Evolutionary conservation across 2,113 vertebrate genomes (phyloP), one percentile per base, ranked within the genome.

Genomic region (Butorides virescens): DNA sequence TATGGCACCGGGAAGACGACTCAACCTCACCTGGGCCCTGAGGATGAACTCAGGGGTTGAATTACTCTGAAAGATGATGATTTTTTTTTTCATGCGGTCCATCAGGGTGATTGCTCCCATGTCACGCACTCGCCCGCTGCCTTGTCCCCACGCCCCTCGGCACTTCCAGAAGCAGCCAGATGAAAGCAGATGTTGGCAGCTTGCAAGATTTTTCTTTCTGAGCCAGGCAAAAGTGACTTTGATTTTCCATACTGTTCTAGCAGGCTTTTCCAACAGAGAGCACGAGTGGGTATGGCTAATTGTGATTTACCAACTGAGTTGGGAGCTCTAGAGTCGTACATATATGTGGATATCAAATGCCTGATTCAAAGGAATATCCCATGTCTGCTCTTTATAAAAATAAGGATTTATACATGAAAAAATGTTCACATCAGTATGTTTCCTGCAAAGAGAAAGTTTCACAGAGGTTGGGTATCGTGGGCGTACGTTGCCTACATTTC

Each of bases 201-300:
- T 34, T n/a, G 15, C 17, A 21, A 66, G n/a, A 11, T 19, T 63
- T 52, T 70, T 70, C 91, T 70, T 83, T 75, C 46, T 21, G 61
- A 76, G 84, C 71, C 58, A 53, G 85, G 79, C 68, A 92, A 73
- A 74, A 96, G 53, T 49, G 89, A 86, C 81, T 90, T 93, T 58
- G 73, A 80, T 86, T 93, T 95, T 93, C 94, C 84, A 34, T 11
- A 44, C 79, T 66, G 44, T 36, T 92, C 67, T 8, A 71, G 61
- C 44, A 94, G 78, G 10, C 50, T 72, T 63, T 47, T 76, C 84
- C 90, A 83, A 27, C 67, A 42, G 74, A 87, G 36, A 9, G 66
- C 49, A 39, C 0, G 8, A 87, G 39, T 62, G 70, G 76, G 18
- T 66, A 52, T 17, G 50, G 53, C 80, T 53, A 53, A 72, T 32